Base-by-base conservation (phyloP, 1,140 invertebrate species). In the Himalopsyche phryganea region DNA sequence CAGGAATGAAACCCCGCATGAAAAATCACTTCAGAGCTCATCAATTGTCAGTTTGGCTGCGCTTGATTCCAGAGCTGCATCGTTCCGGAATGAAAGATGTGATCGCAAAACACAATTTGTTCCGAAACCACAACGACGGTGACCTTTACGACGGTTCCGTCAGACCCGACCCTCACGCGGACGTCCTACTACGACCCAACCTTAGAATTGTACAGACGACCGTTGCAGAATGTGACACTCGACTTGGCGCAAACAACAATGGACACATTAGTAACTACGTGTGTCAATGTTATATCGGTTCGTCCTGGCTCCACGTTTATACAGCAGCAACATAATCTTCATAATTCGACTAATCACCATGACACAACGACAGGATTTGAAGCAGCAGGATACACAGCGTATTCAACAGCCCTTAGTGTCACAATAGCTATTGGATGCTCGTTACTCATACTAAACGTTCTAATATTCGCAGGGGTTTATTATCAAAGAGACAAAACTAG, bases 1-100 rank as follows among this genome's bases (percentile, higher is more conserved):
- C 78, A 94, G 91, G 90, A 53, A 87, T 91, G 83, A 93, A 92
- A 73, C 90, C 91, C 1, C 84, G 88, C 66, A 85, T 93, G 76
- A 92, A 94, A 69, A 94, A 96, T 73, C 95, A 96, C 72, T 97
- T 94, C 75, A 82, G 94, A 17, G 92, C 92, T 10, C 91, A 94
- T 75, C 92, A 96, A 68, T 78, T 96, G 15, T 95, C 93, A 3
- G 92, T 98, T 42, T 98, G 95, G 95, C 75, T 94, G 10, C 85
- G 92, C 35, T 81, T 97, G 6, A 91, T 98, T 41, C 95, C 95
- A 0, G 92, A 95, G 71, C 81, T 98, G 11, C 93, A 98, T 74
- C 78, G 88, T 38, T 88, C 89, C 0, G 91, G 91, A 11, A 91
- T 92, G 87, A 89, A 92, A 66, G 89, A 91, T 71, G 89, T 90